Conservation (phyloP, 1,140 invertebrate genomes). For the Berghia stephanieae region DNA sequence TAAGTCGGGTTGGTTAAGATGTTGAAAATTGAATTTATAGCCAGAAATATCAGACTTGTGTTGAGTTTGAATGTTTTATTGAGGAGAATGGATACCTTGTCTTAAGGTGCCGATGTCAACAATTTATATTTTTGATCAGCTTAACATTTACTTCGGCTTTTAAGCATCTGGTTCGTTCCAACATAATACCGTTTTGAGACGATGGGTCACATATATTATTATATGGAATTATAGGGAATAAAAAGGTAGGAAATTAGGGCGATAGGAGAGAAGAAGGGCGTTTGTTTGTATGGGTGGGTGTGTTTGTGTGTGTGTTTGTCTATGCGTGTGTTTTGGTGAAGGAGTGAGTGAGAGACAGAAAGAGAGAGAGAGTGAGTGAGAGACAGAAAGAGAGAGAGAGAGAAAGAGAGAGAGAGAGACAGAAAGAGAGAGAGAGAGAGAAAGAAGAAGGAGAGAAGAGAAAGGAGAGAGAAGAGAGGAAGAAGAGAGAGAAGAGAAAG, state of each 20-base stretch:
- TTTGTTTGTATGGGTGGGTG: neutral
- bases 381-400: neutral
- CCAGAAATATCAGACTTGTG: no score
- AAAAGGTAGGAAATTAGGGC: neutral
- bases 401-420: conserved; percentile 9
- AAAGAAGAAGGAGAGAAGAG: neutral
- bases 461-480: neutral
- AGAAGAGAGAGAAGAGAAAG: neutral
- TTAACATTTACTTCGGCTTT: no score
- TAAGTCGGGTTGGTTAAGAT: no score
- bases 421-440: neutral
- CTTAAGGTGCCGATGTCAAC: no score
- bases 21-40: no score
- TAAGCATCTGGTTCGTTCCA: no score
- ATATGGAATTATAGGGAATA: neutral
- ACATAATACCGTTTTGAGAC: neutral
- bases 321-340: neutral
- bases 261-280: neutral
- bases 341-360: conserved; percentile 1
- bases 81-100: no score
- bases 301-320: neutral
- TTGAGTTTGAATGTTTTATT: no score
- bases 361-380: conserved; percentile 15
- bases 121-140: no score
- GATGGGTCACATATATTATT: neutral